These are phyloP conservation scores for Chironex yamaguchii DNA, from an alignment of 30 jellyfish, hydroid and myxozoan species.

Conservation along the genomic window DNA sequence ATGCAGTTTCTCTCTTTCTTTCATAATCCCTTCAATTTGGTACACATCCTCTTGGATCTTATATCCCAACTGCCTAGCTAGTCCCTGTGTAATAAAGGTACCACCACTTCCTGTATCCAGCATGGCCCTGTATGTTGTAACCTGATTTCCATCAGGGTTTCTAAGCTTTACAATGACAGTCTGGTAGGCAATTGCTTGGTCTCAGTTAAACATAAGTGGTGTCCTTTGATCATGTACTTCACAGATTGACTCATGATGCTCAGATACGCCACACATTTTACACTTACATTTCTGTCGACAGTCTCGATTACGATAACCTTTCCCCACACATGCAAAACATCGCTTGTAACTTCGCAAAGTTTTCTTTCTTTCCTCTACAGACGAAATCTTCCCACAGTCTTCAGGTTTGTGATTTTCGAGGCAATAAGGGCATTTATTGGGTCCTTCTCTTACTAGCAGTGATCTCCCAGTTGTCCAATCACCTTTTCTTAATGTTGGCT, in stretches of 20 bases:
- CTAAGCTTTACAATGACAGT: too few relatives aligned
- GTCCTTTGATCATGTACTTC: too few relatives aligned
- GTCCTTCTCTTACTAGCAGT: not conserved
- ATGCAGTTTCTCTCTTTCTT: too few relatives aligned
- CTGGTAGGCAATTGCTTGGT: too few relatives aligned
- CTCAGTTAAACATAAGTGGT: too few relatives aligned
- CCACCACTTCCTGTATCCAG: slow-evolving; percentile 46
- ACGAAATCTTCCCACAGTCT: slow-evolving; percentile 7
- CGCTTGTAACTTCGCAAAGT: slow-evolving; percentile 1
- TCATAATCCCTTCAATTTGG: too few relatives aligned
- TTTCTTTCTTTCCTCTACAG: slow-evolving; percentile 6
- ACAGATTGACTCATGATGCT: slow-evolving; percentile 15
- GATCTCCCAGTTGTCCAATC: not conserved
- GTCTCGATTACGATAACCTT: slow-evolving; percentile 15
- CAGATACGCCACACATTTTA: not conserved
- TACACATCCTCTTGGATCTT: too few relatives aligned
- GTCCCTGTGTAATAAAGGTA: too few relatives aligned
- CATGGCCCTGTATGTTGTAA: too few relatives aligned
- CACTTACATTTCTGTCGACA: not conserved
- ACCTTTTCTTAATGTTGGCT: too few relatives aligned
- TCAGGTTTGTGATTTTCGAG: slow-evolving; percentile 26
- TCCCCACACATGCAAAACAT: slow-evolving; percentile 38
- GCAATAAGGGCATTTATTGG: slow-evolving; percentile 33
- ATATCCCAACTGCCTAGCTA: too few relatives aligned
- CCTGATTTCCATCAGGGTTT: too few relatives aligned